Percentiles rank a stretch among this genome's conserved stretches.
Evolutionary conservation across 2,888 invertebrate genomes (phyloP).

Genomic region (Gymnosoma rotundatum): DNA sequence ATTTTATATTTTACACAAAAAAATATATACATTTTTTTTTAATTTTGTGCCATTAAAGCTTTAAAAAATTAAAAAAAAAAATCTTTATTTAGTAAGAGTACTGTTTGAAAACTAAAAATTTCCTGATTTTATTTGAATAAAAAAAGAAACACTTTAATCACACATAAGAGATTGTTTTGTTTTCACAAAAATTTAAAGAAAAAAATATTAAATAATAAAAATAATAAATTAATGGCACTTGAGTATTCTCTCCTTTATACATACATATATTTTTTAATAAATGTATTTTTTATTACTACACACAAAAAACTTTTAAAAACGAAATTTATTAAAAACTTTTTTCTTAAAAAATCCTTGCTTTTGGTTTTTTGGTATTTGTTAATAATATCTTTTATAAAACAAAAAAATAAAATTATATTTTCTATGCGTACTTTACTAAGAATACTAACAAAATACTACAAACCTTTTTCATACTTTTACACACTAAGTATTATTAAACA

Average conservation of each 20-base stretch:
- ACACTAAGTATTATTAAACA: conserved; percentile 26
- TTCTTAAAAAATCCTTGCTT: conserved; percentile 47
- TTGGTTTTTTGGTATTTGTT: conserved; percentile 11
- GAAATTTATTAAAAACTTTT: conserved; percentile 14
- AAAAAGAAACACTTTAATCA: neutral
- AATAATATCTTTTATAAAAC: too few relatives aligned
- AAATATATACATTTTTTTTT: conserved; percentile 54
- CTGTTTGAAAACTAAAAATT: conserved; percentile 44
- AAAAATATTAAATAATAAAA: too few relatives aligned
- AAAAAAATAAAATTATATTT: conserved; percentile 26
- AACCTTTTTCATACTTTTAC: conserved; percentile 29
- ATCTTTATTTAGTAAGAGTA: conserved; percentile 28
- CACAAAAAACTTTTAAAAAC: conserved; percentile 14
- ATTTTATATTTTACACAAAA: conserved; percentile 53
- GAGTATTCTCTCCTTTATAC: conserved; percentile 30
- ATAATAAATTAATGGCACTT: conserved; percentile 39
- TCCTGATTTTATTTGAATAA: conserved; percentile 13
- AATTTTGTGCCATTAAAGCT: conserved; percentile 69
- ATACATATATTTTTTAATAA: conserved; percentile 39
- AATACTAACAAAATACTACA: conserved; percentile 31
- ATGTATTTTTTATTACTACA: conserved; percentile 29
- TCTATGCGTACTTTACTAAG: conserved; percentile 57
- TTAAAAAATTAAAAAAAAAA: conserved; percentile 55
- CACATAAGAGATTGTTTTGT: conserved; percentile 51
- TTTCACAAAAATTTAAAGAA: conserved; percentile 45